Evolutionary conservation across 2,888 invertebrate genomes (phyloP).

Genomic region (Achlya flavicornis): DNA sequence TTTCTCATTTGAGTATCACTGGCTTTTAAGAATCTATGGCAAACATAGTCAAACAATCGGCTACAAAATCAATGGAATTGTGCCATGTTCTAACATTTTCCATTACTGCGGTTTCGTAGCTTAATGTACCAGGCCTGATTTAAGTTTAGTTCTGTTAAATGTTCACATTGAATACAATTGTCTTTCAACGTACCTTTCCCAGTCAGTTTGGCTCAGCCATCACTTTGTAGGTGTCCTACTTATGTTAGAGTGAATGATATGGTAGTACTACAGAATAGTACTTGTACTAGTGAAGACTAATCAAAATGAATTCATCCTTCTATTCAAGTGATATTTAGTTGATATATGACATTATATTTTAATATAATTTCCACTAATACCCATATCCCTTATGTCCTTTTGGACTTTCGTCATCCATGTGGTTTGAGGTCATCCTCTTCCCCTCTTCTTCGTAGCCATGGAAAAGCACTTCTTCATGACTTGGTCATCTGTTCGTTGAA

Average conservation of each 20-base stretch:
- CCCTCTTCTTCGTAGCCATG: too few species aligned
- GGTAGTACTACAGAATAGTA: neutral
- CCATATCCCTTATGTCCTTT: too few species aligned
- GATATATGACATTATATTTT: too few species aligned
- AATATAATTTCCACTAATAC: too few species aligned
- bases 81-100: neutral
- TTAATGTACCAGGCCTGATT: constrained; percentile 2
- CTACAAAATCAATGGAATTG: constrained; percentile 7
- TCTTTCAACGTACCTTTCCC: neutral
- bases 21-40: neutral
- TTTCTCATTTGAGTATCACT: neutral
- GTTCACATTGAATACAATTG: neutral
- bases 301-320: too few species aligned
- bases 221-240: neutral
- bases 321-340: too few species aligned
- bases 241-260: neutral
- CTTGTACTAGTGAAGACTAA: too few species aligned
- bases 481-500: too few species aligned
- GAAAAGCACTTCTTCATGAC: too few species aligned
- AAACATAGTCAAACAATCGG: neutral
- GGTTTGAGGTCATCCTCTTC: too few species aligned
- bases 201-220: neutral
- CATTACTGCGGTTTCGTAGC: neutral
- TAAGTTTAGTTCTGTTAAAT: neutral
- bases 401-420: too few species aligned